Evolutionary conservation across 2,888 invertebrate genomes (phyloP).

Genomic region (Tineola bisselliella): DNA sequence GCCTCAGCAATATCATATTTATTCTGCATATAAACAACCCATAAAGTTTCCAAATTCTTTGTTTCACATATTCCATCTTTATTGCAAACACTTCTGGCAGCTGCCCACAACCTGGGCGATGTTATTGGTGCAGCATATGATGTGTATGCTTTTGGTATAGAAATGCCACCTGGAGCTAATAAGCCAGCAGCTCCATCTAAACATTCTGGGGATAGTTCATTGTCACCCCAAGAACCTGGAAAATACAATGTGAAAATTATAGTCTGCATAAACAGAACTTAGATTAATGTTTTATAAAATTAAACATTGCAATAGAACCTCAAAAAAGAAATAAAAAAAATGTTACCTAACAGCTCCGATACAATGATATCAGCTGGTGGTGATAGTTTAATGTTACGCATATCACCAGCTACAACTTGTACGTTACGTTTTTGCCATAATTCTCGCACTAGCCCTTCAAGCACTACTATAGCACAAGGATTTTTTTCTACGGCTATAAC

Average conservation of each 20-base stretch:
- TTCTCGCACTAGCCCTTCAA: conserved; percentile 78
- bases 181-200: conserved; percentile 92
- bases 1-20: conserved; percentile 80
- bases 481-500: conserved; percentile 98
- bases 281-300: background rate
- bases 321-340: no score
- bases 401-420: conserved; percentile 83
- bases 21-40: conserved; percentile 92
- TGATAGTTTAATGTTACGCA: conserved; percentile 82
- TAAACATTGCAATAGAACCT: no score
- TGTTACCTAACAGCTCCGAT: conserved; percentile 87
- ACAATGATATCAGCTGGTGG: conserved; percentile 95
- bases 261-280: background rate
- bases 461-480: conserved; percentile 90
- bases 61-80: conserved; percentile 30
- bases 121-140: conserved; percentile 95
- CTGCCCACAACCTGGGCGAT: conserved; percentile 86
- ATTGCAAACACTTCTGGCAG: conserved; percentile 61
- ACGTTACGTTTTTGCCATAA: conserved; percentile 80
- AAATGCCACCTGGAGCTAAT: conserved; percentile 86
- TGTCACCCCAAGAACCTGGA: conserved; percentile 93
- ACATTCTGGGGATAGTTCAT: conserved; percentile 98
- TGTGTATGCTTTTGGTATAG: conserved; percentile 87
- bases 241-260: conserved; percentile 14
- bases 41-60: conserved; percentile 79